These are phyloP conservation scores for Drosophila niveifrons DNA, from an alignment of 2,888 invertebrate species.

Conservation along the genomic window DNA sequence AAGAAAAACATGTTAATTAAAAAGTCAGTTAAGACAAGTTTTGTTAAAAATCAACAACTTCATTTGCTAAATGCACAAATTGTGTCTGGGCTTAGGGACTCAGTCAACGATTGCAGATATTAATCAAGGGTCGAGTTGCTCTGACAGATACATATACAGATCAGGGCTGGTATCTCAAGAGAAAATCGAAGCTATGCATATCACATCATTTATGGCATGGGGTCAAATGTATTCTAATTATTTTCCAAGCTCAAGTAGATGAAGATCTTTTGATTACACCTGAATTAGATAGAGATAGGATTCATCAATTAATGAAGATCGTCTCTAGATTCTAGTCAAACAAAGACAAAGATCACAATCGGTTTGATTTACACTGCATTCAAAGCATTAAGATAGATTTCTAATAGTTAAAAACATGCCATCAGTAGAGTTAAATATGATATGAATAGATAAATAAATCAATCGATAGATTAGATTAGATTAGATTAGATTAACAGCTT, in stretches of 20 bases:
- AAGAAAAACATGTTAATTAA: conserved; percentile 71
- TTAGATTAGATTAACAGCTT: background rate
- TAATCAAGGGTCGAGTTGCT: conserved; percentile 1
- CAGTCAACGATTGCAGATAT: conserved; percentile 23
- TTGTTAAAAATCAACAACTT: conserved; percentile 65
- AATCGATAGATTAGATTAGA: background rate
- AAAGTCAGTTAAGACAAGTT: conserved; percentile 33
- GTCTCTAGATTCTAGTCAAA: too few species aligned
- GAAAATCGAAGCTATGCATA: too few species aligned
- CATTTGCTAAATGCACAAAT: conserved; percentile 63
- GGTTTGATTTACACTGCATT: too few species aligned
- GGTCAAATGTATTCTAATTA: too few species aligned
- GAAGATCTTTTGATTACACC: too few species aligned
- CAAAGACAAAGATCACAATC: too few species aligned
- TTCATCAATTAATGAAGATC: too few species aligned
- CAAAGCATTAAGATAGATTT: too few species aligned
- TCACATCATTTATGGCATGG: too few species aligned
- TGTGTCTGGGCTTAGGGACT: conserved; percentile 43
- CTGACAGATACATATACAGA: conserved; percentile 1
- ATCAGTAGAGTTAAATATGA: background rate
- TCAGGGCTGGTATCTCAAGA: conserved; percentile 17
- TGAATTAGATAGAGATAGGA: too few species aligned
- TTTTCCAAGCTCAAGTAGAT: too few species aligned
- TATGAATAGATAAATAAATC: background rate
- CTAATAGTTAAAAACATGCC: too few species aligned